Base-by-base conservation (phyloP, 2,797 vertebrate species). In the Epinephelus coioides region DNA sequence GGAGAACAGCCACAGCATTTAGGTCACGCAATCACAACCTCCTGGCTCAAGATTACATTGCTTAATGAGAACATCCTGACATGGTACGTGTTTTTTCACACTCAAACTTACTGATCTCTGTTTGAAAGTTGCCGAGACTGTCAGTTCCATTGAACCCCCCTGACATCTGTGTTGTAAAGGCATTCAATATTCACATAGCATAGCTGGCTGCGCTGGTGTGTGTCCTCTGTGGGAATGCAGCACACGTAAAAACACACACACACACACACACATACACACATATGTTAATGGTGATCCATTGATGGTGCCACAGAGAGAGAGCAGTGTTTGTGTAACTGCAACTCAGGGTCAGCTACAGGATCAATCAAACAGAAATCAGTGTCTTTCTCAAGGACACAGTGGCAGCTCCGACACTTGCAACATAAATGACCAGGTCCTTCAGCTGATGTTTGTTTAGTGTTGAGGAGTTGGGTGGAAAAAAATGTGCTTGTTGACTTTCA, bases 221-320 rank as follows among this genome's bases (percentile, higher is more conserved):
- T 60, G 50, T 69, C 55, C 7, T 63, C 55, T 86, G 75, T 63
- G 69, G 62, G 79, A 84, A 77, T 80, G 63, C 61, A 60, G 18
- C 23, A 17, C 38, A 27, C 46, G 2, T 59, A 77, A 69, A 76
- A 17, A 57, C 50, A 40, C 59, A 46, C 30, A 34, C 30, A 30
- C 27, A 30, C 27, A 30, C 27, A 30, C 44, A 54, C 56, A 40
- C 65, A 38, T 15, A 56, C 54, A 34, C 34, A 50, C 86, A 90
- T 78, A 85, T 87, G 86, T 59, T 61, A 55, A 78, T 51, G 67
- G 53, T 23, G 30, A 68, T 63, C 63, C 69, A 69, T 73, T 71
- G 78, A 78, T 54, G 38, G 13, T 19, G 63, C 60, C 62, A 60
- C 57, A 53, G 54, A 64, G 46, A 57, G 7, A 46, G 44, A 15